These are phyloP conservation scores for Ctenosaura bakeri DNA, from an alignment of 2,797 vertebrate genomes.

Conservation along the genomic window DNA sequence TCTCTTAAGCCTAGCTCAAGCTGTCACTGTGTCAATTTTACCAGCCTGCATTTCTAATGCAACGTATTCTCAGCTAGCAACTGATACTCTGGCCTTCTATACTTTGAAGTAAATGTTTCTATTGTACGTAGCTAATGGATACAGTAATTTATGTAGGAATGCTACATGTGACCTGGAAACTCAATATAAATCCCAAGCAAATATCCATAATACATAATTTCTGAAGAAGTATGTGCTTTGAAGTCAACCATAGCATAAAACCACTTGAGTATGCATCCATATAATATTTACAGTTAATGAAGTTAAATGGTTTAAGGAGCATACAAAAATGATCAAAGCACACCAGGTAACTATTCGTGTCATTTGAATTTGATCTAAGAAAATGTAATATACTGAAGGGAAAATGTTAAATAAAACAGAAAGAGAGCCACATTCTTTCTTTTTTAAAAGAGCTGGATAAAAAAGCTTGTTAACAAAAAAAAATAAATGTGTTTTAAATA, in stretches of 20 bases:
- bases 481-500: constrained; percentile 66
- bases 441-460: constrained; percentile 35
- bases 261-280: constrained; percentile 29
- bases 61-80: constrained; percentile 35
- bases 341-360: not conserved
- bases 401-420: constrained; percentile 55
- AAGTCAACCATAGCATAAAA: constrained; percentile 19
- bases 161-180: constrained; percentile 27
- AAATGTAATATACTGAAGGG: constrained; percentile 36
- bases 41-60: constrained; percentile 23
- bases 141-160: constrained; percentile 24
- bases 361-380: constrained; percentile 30
- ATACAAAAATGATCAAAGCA: not conserved
- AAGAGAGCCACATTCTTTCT: constrained; percentile 41
- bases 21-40: not conserved
- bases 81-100: constrained; percentile 24
- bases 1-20: constrained; percentile 3
- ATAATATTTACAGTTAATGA: constrained; percentile 19
- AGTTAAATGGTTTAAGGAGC: not conserved
- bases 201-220: not conserved
- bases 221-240: constrained; percentile 11
- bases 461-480: constrained; percentile 46
- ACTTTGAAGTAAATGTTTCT: constrained; percentile 25
- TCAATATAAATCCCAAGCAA: constrained; percentile 4
- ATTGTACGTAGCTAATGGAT: not conserved